phyloP scores from a whole-genome alignment of 2,113 vertebrate species.

The Anguilla rostrata region DNA sequence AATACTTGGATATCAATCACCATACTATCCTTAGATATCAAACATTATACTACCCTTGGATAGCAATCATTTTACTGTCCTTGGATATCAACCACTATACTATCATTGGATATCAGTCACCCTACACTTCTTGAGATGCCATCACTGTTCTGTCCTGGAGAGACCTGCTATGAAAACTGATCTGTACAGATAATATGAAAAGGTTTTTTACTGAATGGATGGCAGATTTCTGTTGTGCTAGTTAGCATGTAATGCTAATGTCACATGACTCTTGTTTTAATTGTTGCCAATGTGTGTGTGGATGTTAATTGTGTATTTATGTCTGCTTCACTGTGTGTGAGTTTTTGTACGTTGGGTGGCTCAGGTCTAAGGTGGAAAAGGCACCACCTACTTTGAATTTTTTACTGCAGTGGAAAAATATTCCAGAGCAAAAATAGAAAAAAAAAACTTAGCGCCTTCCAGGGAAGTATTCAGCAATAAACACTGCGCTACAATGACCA shows the following conservation, averaged over 20 bases:
- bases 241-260: background rate
- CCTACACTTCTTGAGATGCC: background rate
- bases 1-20: background rate
- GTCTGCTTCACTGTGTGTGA: background rate
- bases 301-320: background rate
- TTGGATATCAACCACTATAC: background rate
- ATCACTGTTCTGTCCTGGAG: background rate
- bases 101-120: background rate
- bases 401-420: constrained; percentile 16
- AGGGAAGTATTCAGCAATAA: constrained; percentile 44
- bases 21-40: background rate
- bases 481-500: constrained; percentile 37
- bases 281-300: background rate
- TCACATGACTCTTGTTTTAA: too few relatives aligned
- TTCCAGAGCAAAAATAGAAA: constrained; percentile 27
- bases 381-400: constrained; percentile 25
- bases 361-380: background rate
- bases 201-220: background rate
- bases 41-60: background rate
- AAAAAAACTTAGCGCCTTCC: background rate
- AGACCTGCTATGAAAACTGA: background rate
- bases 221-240: background rate
- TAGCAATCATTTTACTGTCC: background rate
- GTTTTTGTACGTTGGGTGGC: background rate
- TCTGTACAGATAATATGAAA: background rate